Evolutionary conservation across 2,113 vertebrate genomes (phyloP), one percentile per base, ranked within the genome.

Genomic region (Pycnonotus jocosus): DNA sequence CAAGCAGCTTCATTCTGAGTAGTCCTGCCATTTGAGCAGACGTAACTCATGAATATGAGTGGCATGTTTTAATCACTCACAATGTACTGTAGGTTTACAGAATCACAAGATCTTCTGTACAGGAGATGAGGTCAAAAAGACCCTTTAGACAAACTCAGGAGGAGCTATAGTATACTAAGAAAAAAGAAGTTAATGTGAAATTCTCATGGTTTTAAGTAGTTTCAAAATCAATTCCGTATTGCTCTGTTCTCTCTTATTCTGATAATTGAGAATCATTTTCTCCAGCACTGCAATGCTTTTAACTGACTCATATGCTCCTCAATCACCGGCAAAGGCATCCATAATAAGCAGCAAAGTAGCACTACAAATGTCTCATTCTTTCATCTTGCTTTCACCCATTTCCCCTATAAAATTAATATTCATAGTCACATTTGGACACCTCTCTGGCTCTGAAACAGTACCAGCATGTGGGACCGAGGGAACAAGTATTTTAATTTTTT

Each of bases 271-370:
- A 94, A 85, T 44, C 4, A 95, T 94, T 90, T 95, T 88, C 87
- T 71, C 33, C 51, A 94, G 85, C 38, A 81, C 47, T 78, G 80
- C 37, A 73, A 60, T 64, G 72, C 88, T 96, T 92, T 96, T 86
- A 96, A 92, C 92, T 94, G 92, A 94, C 93, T 94, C 93, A 96
- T 77, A 62, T 3, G 6, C n/a, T 88, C 51, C 76, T 94, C 90
- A 85, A n/a, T 82, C 81, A 90, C 35, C 0, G 0, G 54, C 27
- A 77, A 72, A 88, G 47, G 15, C 66, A 83, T 90, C 87, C 74
- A 81, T 86, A 92, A 88, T 71, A 83, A 96, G 71, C 51, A 88
- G 72, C 61, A 71, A 77, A 86, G 27, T 44, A 80, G 38, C 40
- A 88, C 60, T 81, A 48, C 81, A 51, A 86, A 44, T 17, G 38